Conservation (phyloP, 2,113 vertebrate species). For the Ictalurus punctatus region DNA sequence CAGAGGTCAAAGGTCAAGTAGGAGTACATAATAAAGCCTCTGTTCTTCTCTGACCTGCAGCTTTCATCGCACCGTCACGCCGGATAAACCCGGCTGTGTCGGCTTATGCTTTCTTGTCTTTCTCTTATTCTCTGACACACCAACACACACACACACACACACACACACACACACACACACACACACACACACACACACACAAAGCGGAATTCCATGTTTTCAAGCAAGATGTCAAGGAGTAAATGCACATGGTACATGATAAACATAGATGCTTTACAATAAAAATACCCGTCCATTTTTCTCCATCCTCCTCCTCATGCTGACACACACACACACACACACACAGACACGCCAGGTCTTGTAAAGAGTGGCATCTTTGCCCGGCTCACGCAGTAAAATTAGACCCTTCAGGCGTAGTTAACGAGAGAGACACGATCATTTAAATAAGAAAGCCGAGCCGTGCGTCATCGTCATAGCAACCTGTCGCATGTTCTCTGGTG, state of each 20-base stretch:
- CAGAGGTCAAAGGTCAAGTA: slow-evolving; percentile 41
- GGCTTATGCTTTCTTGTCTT: slow-evolving; percentile 27
- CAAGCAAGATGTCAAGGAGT: background rate
- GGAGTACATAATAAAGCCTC: slow-evolving; percentile 22
- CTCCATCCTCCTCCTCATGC: background rate
- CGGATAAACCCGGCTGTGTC: background rate
- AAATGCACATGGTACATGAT: background rate
- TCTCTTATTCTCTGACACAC: background rate
- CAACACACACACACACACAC: slow-evolving; percentile 6
- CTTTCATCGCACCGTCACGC: slow-evolving; percentile 2
- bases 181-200: background rate
- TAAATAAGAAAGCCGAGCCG: background rate
- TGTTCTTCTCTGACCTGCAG: slow-evolving; percentile 28
- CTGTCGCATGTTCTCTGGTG: slow-evolving; percentile 21
- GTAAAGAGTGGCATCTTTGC: background rate
- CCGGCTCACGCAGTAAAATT: background rate
- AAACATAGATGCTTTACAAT: background rate
- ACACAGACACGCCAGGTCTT: slow-evolving; percentile 15
- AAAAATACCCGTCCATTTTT: background rate
- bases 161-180: background rate
- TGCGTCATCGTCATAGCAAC: slow-evolving; percentile 32
- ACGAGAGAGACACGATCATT: background rate
- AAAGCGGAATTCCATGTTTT: background rate
- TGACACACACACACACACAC: slow-evolving; percentile 3
- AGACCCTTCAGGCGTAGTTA: background rate